phyloP scores from a whole-genome alignment of 2,113 vertebrate genomes.

The Ammospiza caudacuta region DNA sequence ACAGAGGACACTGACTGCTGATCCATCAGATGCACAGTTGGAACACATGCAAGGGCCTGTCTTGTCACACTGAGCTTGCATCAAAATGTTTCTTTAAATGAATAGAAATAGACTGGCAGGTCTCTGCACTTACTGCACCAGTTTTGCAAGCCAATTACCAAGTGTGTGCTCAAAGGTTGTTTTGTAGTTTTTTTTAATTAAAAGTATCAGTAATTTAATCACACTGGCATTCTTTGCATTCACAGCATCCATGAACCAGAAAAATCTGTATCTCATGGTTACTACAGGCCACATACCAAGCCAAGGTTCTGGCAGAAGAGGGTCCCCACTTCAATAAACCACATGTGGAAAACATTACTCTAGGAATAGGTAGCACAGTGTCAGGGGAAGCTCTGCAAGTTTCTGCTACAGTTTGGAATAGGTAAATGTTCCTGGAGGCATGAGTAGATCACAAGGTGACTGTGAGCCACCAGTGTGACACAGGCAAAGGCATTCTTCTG shows the following conservation, averaged over 20 bases:
- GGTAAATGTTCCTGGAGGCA: neutral
- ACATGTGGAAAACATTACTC: rapidly evolving
- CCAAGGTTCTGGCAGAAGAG: neutral
- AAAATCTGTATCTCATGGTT: neutral
- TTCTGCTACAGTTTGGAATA: neutral
- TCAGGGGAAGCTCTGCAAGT: neutral
- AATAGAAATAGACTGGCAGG: neutral
- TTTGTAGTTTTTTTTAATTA: neutral
- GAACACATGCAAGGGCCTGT: neutral
- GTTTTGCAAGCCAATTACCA: neutral
- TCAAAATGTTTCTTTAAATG: neutral
- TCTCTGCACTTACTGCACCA: neutral
- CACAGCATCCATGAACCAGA: neutral
- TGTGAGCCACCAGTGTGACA: neutral
- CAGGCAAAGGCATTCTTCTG: neutral
- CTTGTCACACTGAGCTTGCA: neutral
- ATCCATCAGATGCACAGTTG: neutral
- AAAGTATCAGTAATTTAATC: neutral
- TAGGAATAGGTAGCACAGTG: neutral
- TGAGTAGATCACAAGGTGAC: neutral
- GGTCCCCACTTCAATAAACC: neutral
- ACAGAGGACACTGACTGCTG: neutral
- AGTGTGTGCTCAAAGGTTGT: neutral
- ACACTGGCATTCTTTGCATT: neutral
- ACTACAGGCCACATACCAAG: neutral